Base-by-base conservation (phyloP, 2,888 invertebrate species). In the Venustoraphidia nigricollis region DNA sequence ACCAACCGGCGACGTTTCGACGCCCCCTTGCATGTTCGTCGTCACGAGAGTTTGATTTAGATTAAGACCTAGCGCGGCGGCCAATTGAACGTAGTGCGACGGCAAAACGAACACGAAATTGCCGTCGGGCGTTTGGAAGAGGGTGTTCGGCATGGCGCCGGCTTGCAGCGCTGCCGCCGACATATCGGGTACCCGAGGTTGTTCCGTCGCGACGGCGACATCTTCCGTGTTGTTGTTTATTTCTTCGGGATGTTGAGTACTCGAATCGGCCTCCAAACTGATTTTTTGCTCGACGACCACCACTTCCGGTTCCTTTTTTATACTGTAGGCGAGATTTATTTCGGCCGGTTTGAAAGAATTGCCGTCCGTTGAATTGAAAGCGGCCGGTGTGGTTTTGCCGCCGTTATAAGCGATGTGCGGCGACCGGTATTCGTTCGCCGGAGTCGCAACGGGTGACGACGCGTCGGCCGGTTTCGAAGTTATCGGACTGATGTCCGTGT, bases 101-200 rank as follows among this genome's bases (percentile, higher is more conserved):
- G 77, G 77, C 39, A 77, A 63, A 3, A 77, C 66, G 57, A 77
- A 72, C 13, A 77, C 76, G 39, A 76, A 75, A 55, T 76, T 76
- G 3, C 76, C 76, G 56, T 77, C 76, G 34, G 75, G 75, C 48
- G 72, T 64, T 50, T 76, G 67, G 14, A 73, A 72, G 1, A 73
- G 72, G 55, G 73, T 73, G 44, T 72, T 70, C 57, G 68, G 67
- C 27, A 69, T 58, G 62, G 64, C 65, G 46, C 61, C 65, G 10
- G 63, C 61, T 46, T 64, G 63, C 39, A 63, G 60, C 41, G 61
- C 62, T 42, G 61, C 62, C 3, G 62, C 60, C 11, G 57, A 57
- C 14, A 59, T 56, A 4, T 58, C 58, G 48, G 55, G 56, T 27
- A 45, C 46, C 40, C 36, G 42, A 17, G 27, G 45, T 27, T 44